Base-by-base conservation (phyloP, 2,888 invertebrate species). In the Adineta ricciae region DNA sequence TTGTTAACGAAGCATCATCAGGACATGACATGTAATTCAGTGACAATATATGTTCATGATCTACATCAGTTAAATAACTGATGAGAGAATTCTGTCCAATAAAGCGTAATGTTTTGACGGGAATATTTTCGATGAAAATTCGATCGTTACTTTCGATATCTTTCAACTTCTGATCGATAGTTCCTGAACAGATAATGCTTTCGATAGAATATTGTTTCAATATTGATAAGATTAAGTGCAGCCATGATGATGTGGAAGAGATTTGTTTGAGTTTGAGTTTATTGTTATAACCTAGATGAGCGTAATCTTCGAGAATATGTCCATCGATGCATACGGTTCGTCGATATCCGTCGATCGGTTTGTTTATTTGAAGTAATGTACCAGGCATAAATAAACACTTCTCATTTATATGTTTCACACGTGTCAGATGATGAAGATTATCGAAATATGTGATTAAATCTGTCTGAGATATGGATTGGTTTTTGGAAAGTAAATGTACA, bases 241-340 rank as follows among this genome's bases (percentile, higher is more conserved):
- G 21, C 78, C 78, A 78, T n/a, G 78, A 78, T 7, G 38, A 41
- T 78, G 38, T 78, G 24, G n/a, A 11, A 41, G 78, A 78, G 21
- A 24, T n/a, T 78, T 78, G 78, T 41, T 78, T 78, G 24, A 78
- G 11, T 78, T 78, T 78, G 11, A 78, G 14, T 78, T 78, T 78
- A 38, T 41, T 78, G n/a, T 78, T 41, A 78, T 78, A 78, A 78
- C 78, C 78, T 24, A 78, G 0, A 78, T 78, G 78, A 41, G n/a
- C 24, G 41, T 78, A 78, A 41, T 78, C 78, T 78, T 78, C 78
- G 9, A 41, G 14, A n/a, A 78, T 1, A 41, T 41, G 14, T 41
- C 78, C 78, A 78, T 78, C 78, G 24, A 78, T 78, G n/a, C 38
- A 41, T 41, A 78, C 11, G 38, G 78, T 78, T 36, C 78, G 19